These are phyloP conservation scores for Eurytoma adleriae DNA, from an alignment of 2,888 invertebrate genomes.

Conservation along the genomic window DNA sequence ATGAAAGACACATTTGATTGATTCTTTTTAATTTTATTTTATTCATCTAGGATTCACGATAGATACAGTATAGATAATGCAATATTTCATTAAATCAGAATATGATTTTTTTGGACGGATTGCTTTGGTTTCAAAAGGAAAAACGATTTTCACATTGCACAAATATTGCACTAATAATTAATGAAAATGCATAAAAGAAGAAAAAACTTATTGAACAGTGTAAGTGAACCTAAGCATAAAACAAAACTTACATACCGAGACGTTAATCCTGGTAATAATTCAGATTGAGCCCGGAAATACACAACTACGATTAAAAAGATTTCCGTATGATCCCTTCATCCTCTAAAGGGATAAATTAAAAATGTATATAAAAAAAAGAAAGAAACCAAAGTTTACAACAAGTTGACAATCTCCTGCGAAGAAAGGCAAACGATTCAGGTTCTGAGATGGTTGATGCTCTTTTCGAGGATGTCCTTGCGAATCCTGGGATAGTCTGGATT, in stretches of 20 bases:
- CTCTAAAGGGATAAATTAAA: too few relatives aligned
- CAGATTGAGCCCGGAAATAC: too few relatives aligned
- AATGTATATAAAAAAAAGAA: neutral
- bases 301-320: too few relatives aligned
- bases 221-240: neutral
- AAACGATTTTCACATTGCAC: too few relatives aligned
- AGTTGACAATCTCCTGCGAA: neutral
- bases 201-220: neutral
- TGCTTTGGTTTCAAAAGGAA: too few relatives aligned
- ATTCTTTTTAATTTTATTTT: neutral
- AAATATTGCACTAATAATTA: too few relatives aligned
- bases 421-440: slow-evolving; percentile 75
- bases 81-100: too few relatives aligned
- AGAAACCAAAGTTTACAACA: neutral
- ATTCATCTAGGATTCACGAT: neutral
- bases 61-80: neutral
- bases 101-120: too few relatives aligned
- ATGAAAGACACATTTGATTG: too few relatives aligned
- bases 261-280: too few relatives aligned
- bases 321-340: too few relatives aligned
- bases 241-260: too few relatives aligned
- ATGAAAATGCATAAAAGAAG: neutral
- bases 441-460: slow-evolving; percentile 87
- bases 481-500: slow-evolving; percentile 95
- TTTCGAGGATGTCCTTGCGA: slow-evolving; percentile 95